phyloP scores from a whole-genome alignment of 2,797 vertebrate genomes.

The Sebastes wilsoni region DNA sequence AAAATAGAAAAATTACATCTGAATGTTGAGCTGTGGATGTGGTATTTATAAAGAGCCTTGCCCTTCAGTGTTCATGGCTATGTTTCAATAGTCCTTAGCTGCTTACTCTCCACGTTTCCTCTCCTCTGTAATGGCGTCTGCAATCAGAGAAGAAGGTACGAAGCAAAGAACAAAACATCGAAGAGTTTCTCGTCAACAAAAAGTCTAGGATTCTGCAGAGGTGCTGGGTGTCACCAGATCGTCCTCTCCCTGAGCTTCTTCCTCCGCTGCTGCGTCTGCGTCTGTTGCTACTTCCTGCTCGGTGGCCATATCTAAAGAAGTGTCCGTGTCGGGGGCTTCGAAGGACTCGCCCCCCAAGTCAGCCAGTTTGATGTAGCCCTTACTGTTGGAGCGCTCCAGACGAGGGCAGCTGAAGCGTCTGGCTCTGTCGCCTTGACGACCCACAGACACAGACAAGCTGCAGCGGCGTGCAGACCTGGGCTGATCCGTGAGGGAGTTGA shows the following conservation, averaged over 20 bases:
- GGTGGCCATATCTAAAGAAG: conserved; percentile 72
- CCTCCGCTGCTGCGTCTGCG: conserved; percentile 18
- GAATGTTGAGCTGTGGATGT: conserved; percentile 68
- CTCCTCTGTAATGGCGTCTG: conserved; percentile 37
- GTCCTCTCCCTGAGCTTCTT: conserved; percentile 67
- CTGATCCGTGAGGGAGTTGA: conserved; percentile 81
- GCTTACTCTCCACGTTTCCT: conserved; percentile 27
- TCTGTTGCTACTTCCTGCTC: conserved; percentile 58
- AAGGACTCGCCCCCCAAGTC: conserved; percentile 89
- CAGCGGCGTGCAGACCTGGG: conserved; percentile 72
- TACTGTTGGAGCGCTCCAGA: conserved; percentile 89
- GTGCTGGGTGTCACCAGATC: conserved; percentile 42
- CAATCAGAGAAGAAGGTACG: conserved; percentile 36
- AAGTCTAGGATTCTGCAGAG: conserved; percentile 65
- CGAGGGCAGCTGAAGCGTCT: conserved; percentile 87
- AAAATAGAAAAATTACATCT: conserved; percentile 79
- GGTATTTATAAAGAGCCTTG: conserved; percentile 65
- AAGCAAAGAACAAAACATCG: conserved; percentile 61
- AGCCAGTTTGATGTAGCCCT: conserved; percentile 92
- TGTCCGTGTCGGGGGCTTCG: conserved; percentile 83
- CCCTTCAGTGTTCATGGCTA: conserved; percentile 74
- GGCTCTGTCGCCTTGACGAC: conserved; percentile 75
- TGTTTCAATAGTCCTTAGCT: conserved; percentile 74
- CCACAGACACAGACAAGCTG: conserved; percentile 70
- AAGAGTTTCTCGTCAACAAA: conserved; percentile 47